Evolutionary conservation across 1,140 invertebrate species (phyloP).

Genomic region (Heterodera carotae): DNA sequence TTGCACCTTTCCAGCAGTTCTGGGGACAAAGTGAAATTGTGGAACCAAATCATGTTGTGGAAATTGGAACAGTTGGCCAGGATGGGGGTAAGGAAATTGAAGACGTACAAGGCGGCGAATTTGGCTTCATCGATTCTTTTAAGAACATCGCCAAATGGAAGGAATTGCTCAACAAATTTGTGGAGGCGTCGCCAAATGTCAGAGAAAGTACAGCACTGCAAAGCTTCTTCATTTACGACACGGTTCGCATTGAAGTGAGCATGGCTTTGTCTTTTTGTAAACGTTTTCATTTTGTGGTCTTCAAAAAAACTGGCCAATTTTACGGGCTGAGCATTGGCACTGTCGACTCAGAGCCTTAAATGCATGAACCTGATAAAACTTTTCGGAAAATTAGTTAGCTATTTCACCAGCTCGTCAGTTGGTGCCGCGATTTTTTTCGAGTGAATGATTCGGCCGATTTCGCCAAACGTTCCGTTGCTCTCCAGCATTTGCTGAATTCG

Average conservation of each 20-base stretch:
- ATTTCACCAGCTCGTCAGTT: constrained; percentile 21
- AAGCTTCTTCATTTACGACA: constrained; percentile 31
- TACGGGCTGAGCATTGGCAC: too few species aligned
- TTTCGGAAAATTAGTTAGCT: too few species aligned
- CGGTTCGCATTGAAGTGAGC: constrained; percentile 34
- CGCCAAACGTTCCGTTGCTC: neutral
- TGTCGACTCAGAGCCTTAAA: too few species aligned
- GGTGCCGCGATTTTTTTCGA: constrained; percentile 30
- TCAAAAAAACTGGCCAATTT: too few species aligned
- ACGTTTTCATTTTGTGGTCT: neutral
- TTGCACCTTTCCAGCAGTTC: constrained; percentile 17
- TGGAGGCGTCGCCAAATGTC: constrained; percentile 19
- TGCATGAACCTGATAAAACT: too few species aligned
- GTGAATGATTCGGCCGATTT: neutral
- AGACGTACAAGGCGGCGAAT: neutral
- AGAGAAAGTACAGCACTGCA: constrained; percentile 30
- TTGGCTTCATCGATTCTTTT: neutral
- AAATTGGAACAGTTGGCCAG: constrained; percentile 43
- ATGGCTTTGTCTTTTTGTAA: neutral
- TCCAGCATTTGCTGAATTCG: constrained; percentile 12
- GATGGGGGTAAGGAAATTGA: constrained; percentile 24
- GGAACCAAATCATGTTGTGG: constrained; percentile 34
- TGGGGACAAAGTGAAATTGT: constrained; percentile 1
- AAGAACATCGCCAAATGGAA: constrained; percentile 36
- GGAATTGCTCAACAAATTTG: constrained; percentile 37